Percentiles rank a stretch among this genome's conserved stretches.
Evolutionary conservation across 2,113 vertebrate genomes (phyloP).

Genomic region (Setophaga petechia): DNA sequence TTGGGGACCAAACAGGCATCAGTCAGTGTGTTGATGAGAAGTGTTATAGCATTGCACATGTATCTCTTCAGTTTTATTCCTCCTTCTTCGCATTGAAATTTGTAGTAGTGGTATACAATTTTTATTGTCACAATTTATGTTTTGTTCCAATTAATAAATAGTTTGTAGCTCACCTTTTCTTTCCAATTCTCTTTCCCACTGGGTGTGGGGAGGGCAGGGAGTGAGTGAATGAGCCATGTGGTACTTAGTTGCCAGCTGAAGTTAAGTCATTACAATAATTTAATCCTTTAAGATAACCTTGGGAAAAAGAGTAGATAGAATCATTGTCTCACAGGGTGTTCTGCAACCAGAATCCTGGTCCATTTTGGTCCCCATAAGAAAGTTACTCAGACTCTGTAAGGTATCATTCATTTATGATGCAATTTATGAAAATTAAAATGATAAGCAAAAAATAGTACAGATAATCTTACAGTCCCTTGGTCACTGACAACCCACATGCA

Average conservation of each 20-base stretch:
- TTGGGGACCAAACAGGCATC: not conserved
- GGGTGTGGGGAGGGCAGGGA: fast-evolving
- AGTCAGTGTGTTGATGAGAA: not conserved
- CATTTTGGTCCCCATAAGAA: not conserved
- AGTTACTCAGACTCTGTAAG: not conserved
- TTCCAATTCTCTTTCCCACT: not conserved
- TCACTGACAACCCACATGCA: fast-evolving
- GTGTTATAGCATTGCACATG: not conserved
- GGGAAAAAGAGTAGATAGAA: not conserved
- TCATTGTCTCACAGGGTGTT: not conserved
- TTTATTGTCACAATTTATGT: not conserved
- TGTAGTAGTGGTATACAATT: not conserved
- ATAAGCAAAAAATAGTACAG: not conserved
- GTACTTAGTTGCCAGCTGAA: not conserved
- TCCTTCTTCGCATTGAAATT: not conserved
- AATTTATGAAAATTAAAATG: not conserved
- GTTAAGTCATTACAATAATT: not conserved
- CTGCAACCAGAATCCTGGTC: not conserved
- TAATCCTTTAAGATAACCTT: not conserved
- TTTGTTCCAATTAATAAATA: not conserved
- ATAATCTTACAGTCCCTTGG: not conserved
- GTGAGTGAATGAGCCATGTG: not conserved
- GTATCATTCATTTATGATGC: not conserved
- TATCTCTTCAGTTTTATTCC: not conserved
- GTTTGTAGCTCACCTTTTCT: not conserved